phyloP scores from a whole-genome alignment of 2,113 vertebrate genomes.

The Stegastes partitus region DNA sequence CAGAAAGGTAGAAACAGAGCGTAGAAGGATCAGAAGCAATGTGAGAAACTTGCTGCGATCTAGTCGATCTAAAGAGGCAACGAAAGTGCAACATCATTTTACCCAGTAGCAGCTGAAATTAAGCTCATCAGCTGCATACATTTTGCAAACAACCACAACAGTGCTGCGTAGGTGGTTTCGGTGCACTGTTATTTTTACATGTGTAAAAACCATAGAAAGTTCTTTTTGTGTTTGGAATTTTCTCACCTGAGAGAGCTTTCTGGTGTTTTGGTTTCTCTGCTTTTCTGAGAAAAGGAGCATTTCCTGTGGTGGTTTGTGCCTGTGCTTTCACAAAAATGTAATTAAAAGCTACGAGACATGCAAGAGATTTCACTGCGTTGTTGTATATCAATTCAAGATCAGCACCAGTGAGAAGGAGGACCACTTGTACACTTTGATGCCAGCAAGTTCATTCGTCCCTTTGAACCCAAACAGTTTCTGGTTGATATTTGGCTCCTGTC shows the following conservation, averaged over 20 bases:
- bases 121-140: not conserved
- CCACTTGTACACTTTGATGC: not conserved
- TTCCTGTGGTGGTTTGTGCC: constrained; percentile 21
- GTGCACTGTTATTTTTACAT: not conserved
- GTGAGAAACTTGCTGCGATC: not conserved
- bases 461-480: no score
- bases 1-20: not conserved
- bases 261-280: not conserved
- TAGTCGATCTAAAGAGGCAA: no score
- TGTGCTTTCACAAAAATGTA: not conserved
- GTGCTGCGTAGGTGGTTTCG: constrained; percentile 10
- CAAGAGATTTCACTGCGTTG: not conserved
- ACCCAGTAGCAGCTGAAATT: not conserved
- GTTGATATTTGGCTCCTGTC: no score
- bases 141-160: constrained; percentile 8
- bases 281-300: constrained; percentile 23
- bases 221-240: not conserved
- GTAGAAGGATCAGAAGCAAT: not conserved
- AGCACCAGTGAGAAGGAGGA: not conserved
- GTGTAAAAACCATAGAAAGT: constrained; percentile 34
- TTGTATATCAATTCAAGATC: not conserved
- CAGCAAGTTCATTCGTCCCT: not conserved
- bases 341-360: no score
- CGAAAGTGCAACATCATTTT: no score
- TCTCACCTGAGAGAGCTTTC: not conserved